Evolutionary conservation across 2,113 vertebrate species (phyloP).

Genomic region (Chaetops frenatus): DNA sequence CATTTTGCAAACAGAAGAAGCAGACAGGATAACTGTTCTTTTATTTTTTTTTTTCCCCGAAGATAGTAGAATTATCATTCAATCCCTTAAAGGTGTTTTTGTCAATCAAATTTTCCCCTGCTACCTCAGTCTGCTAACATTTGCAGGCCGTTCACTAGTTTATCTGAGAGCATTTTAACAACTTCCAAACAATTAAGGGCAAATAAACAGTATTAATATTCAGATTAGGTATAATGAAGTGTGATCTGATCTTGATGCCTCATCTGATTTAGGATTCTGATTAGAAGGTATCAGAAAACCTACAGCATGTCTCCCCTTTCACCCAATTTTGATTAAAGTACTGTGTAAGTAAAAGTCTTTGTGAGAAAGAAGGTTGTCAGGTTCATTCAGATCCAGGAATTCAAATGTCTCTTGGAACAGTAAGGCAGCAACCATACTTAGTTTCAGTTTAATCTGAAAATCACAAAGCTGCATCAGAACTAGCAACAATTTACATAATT

Average conservation of each 20-base stretch:
- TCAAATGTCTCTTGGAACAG: background rate
- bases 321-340: background rate
- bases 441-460: conserved; percentile 7
- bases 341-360: background rate
- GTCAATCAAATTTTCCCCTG: background rate
- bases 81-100: background rate
- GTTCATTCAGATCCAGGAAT: background rate
- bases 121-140: background rate
- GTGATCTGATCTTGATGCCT: background rate
- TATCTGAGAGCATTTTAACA: background rate
- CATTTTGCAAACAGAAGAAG: background rate
- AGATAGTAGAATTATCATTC: background rate
- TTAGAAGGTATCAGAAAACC: background rate
- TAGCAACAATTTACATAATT: conserved; percentile 28
- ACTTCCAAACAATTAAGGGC: background rate
- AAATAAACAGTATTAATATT: background rate
- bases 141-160: background rate
- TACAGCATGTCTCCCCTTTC: background rate
- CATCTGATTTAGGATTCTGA: background rate
- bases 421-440: background rate
- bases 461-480: background rate
- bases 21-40: background rate
- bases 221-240: background rate
- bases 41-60: no score
- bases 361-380: background rate